A percentile compares a stretch with the other conserved stretches of the same genome.
phyloP scores from a whole-genome alignment of 2,888 invertebrate species.

The Ischnus inquisitorius region DNA sequence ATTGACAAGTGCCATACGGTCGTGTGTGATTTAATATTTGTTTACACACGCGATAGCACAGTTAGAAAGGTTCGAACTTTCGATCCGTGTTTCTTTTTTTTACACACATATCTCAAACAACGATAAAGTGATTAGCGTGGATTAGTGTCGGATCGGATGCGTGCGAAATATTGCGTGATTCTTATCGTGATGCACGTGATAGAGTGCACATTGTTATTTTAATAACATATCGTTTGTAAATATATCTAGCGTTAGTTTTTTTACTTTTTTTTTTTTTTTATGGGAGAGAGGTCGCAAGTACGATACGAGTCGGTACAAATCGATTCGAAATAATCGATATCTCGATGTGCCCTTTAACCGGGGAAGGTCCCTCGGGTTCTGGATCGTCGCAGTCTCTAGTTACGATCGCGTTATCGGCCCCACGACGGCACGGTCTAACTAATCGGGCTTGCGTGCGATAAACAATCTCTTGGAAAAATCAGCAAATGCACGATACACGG shows the following conservation, averaged over 20 bases:
- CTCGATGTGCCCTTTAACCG: constrained; percentile 39
- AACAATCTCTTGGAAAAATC: constrained; percentile 22
- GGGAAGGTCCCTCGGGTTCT: constrained; percentile 24
- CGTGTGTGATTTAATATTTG: not conserved
- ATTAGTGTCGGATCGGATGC: constrained; percentile 42
- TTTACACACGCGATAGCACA: constrained; percentile 4
- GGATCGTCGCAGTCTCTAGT: constrained; percentile 7
- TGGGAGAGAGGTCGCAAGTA: not conserved
- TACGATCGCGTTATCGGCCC: constrained; percentile 35
- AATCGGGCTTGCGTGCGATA: not conserved
- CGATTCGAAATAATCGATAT: constrained; percentile 34
- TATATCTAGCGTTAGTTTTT: constrained; percentile 1
- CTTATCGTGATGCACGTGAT: constrained; percentile 22
- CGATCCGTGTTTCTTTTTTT: constrained; percentile 10
- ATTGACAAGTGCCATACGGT: not conserved
- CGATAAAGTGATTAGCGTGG: constrained; percentile 53
- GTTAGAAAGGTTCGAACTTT: not conserved
- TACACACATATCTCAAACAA: not conserved
- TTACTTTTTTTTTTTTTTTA: not conserved
- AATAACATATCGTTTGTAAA: constrained; percentile 10
- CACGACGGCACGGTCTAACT: not conserved
- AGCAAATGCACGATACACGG: not conserved
- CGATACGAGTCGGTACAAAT: not conserved
- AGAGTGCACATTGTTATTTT: constrained; percentile 13
- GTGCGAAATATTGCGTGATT: constrained; percentile 13